Evolutionary conservation across 2,113 vertebrate genomes (phyloP).

Genomic region (Mormyrus lacerda): DNA sequence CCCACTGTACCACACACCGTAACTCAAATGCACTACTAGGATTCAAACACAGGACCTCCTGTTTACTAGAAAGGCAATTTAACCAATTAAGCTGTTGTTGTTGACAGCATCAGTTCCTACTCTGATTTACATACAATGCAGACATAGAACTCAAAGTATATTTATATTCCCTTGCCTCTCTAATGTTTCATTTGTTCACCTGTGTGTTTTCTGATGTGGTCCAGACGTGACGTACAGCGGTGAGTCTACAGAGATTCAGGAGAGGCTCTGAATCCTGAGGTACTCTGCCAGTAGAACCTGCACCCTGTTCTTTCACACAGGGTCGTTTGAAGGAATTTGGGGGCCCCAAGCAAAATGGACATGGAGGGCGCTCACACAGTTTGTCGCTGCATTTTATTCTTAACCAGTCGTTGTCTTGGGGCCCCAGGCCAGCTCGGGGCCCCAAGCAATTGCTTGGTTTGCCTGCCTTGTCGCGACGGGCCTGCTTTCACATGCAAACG

Average conservation of each 20-base stretch:
- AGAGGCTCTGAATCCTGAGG: not conserved
- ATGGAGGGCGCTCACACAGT: too few species aligned
- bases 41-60: not conserved
- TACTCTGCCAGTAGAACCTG: not conserved
- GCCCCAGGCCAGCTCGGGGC: too few species aligned
- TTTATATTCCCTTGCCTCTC: not conserved
- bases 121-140: not conserved
- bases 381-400: too few species aligned
- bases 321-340: too few species aligned
- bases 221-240: not conserved
- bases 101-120: not conserved
- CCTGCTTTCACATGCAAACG: not conserved
- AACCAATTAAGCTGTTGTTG: not conserved
- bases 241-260: not conserved
- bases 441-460: too few species aligned
- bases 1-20: not conserved
- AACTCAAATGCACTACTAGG: not conserved
- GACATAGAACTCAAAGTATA: not conserved
- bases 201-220: not conserved
- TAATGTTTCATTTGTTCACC: not conserved
- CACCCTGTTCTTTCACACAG: not conserved
- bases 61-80: not conserved
- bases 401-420: too few species aligned
- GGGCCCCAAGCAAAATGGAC: too few species aligned
- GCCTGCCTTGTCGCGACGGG: too few species aligned